Evolutionary conservation across 2,113 vertebrate species (phyloP).

Genomic region (Toxotes jaculatrix): DNA sequence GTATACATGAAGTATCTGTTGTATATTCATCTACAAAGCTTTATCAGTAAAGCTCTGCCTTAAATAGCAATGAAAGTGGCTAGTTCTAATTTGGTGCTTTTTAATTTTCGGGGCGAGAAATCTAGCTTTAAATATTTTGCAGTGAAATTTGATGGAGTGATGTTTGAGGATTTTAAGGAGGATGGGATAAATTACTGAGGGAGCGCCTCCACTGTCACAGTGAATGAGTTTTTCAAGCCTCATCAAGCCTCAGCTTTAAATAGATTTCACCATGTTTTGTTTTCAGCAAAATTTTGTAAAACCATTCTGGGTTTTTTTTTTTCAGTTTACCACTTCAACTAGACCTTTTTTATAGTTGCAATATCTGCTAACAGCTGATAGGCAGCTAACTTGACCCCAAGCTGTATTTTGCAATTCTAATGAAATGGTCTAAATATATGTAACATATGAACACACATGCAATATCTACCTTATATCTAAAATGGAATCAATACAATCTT

Average conservation of each 20-base stretch:
- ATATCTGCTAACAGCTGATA: neutral
- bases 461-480: neutral
- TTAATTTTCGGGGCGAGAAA: neutral
- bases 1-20: slow-evolving; percentile 34
- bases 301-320: too few relatives aligned
- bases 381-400: neutral
- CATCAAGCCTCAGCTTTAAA: too few relatives aligned
- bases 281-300: neutral
- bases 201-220: too few relatives aligned
- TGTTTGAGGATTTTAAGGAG: too few relatives aligned
- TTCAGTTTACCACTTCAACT: neutral
- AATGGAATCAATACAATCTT: neutral
- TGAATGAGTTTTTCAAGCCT: too few relatives aligned
- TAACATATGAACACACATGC: too few relatives aligned
- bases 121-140: neutral
- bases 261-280: too few relatives aligned
- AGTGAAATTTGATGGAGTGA: neutral
- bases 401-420: neutral
- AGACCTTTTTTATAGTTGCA: neutral
- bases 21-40: slow-evolving; percentile 14
- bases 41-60: slow-evolving; percentile 9
- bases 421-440: neutral
- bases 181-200: too few relatives aligned
- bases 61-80: slow-evolving; percentile 7
- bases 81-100: neutral